phyloP scores from a whole-genome alignment of 2,797 vertebrate species.

The Choloepus didactylus region DNA sequence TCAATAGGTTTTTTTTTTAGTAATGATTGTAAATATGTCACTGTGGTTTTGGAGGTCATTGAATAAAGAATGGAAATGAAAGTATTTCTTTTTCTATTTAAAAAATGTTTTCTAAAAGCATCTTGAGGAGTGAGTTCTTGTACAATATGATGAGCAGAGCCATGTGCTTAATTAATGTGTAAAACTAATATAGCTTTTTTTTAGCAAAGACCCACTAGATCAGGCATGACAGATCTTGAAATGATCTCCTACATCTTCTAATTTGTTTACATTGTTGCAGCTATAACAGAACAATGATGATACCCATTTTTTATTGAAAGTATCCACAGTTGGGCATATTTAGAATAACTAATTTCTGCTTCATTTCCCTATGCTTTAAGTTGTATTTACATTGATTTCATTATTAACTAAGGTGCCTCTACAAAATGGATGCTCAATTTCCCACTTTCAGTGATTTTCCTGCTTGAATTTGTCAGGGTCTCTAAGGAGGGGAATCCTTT shows the following conservation, averaged over 20 bases:
- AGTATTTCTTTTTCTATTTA: slow-evolving; percentile 30
- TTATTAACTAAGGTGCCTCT: background rate
- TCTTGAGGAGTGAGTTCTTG: background rate
- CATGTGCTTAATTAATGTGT: background rate
- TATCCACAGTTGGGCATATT: background rate
- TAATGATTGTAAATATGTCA: background rate
- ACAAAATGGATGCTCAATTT: background rate
- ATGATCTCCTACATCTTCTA: background rate
- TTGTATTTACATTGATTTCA: background rate
- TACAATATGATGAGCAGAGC: background rate
- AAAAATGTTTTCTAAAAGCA: slow-evolving; percentile 17
- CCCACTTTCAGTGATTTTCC: background rate
- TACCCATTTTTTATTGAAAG: background rate
- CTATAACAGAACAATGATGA: background rate
- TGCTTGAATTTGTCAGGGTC: background rate
- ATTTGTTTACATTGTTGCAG: background rate
- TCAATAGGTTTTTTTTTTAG: background rate
- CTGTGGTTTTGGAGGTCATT: background rate
- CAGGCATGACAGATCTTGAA: background rate
- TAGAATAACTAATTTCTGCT: slow-evolving; percentile 25
- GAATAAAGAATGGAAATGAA: slow-evolving; percentile 39
- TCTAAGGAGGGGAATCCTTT: background rate
- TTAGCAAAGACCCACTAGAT: background rate
- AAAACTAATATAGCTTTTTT: background rate
- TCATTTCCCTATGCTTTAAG: slow-evolving; percentile 10